Evolutionary conservation across 2,888 invertebrate species (phyloP).

Genomic region (Microdon myrmicae): DNA sequence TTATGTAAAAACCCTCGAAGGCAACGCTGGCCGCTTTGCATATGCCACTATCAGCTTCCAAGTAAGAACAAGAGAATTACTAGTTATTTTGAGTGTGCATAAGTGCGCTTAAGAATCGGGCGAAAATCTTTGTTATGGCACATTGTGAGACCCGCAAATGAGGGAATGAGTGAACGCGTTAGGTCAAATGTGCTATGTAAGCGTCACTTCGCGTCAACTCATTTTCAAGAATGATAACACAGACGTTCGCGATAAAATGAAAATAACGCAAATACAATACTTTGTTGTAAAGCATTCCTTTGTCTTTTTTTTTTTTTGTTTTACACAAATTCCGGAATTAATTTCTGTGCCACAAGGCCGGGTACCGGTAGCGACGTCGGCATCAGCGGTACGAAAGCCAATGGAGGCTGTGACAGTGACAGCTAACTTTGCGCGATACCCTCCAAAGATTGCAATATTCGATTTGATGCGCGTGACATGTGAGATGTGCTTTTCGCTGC

Average conservation of each 20-base stretch:
- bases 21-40: background rate
- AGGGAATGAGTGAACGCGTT: conserved; percentile 9
- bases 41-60: too few relatives aligned
- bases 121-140: too few relatives aligned
- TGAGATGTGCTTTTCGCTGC: too few relatives aligned
- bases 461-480: conserved; percentile 49
- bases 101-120: too few relatives aligned
- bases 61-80: too few relatives aligned
- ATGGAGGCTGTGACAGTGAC: too few relatives aligned
- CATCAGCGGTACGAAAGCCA: too few relatives aligned
- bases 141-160: too few relatives aligned
- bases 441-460: conserved; percentile 43
- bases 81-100: too few relatives aligned
- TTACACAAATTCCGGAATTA: conserved; percentile 34
- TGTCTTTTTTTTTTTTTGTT: conserved; percentile 1
- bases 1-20: conserved; percentile 6
- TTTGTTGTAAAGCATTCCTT: conserved; percentile 2
- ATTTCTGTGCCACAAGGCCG: conserved; percentile 38
- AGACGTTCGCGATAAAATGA: conserved; percentile 24
- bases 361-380: background rate
- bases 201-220: conserved; percentile 23
- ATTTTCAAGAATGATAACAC: conserved; percentile 41
- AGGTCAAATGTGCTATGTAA: conserved; percentile 26
- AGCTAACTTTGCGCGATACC: conserved; percentile 28
- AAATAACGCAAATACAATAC: conserved; percentile 3